phyloP scores from a whole-genome alignment of 2,888 invertebrate species.

The Stenoptilia bipunctidactyla region DNA sequence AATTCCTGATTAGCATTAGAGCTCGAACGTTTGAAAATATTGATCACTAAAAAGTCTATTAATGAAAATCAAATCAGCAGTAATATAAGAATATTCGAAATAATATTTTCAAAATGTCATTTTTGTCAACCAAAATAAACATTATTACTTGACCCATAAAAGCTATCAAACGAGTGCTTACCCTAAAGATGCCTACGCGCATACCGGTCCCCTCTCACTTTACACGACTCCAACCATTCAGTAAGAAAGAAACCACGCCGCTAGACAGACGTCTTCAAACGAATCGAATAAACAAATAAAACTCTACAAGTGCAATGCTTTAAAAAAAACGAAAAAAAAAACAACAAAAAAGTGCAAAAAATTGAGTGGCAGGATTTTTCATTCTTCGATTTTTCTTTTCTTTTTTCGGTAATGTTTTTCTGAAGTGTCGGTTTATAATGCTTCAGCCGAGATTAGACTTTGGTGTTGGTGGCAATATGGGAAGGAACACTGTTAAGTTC shows the following conservation, averaged over 20 bases:
- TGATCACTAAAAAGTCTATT: no score
- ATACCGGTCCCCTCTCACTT: no score
- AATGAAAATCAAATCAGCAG: no score
- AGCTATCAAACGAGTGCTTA: no score
- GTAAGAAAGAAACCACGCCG: background rate
- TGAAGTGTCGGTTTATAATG: constrained; percentile 44
- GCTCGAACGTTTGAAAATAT: no score
- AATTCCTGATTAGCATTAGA: no score
- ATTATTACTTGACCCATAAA: no score
- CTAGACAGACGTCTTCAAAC: background rate
- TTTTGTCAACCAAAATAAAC: no score
- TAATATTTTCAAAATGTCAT: no score
- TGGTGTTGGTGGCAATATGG: constrained; percentile 34
- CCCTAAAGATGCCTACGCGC: no score
- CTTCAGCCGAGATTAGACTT: constrained; percentile 54
- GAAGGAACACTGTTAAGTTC: constrained; percentile 23
- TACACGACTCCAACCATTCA: background rate
- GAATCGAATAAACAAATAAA: background rate
- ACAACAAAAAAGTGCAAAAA: background rate
- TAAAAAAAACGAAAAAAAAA: constrained; percentile 2
- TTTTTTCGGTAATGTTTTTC: constrained; percentile 16
- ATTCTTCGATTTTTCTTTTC: constrained; percentile 9
- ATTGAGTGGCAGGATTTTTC: background rate
- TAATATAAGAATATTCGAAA: no score
- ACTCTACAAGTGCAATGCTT: background rate